A percentile compares a stretch with the other conserved stretches of the same genome.
phyloP scores from a whole-genome alignment of 1,140 invertebrate species.

The Tetranychus cinnabarinus region DNA sequence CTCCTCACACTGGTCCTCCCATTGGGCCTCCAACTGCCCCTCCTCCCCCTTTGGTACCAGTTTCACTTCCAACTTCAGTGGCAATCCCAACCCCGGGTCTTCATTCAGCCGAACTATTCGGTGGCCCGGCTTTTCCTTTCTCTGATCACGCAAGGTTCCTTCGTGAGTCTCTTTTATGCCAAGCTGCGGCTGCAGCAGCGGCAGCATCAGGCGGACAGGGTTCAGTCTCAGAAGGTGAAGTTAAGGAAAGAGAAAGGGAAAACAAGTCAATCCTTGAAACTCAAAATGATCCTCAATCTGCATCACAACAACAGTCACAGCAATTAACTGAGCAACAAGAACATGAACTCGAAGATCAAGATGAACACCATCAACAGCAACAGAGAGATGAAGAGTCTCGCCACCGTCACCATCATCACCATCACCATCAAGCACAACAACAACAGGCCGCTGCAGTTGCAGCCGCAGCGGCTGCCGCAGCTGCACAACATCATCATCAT shows the following conservation, averaged over 20 bases:
- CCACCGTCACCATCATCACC: constrained; percentile 16
- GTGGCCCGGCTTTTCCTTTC: constrained; percentile 28
- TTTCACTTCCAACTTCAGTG: constrained; percentile 69
- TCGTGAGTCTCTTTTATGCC: constrained; percentile 1
- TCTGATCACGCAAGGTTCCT: constrained; percentile 13
- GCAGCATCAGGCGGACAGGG: background rate
- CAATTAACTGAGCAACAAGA: background rate
- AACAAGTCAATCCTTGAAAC: background rate
- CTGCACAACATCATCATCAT: constrained; percentile 18
- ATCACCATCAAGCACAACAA: constrained; percentile 19
- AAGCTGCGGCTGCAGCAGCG: constrained; percentile 12
- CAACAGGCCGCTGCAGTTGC: background rate
- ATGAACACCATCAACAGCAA: background rate
- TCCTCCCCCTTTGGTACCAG: constrained; percentile 53
- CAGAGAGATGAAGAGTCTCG: background rate
- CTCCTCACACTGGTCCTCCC: background rate
- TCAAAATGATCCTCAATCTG: no score
- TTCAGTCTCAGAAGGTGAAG: background rate
- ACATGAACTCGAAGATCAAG: background rate
- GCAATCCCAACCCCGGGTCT: constrained; percentile 86
- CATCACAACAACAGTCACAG: background rate
- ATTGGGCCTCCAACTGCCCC: constrained; percentile 1
- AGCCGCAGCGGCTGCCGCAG: constrained; percentile 12
- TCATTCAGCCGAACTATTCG: constrained; percentile 77
- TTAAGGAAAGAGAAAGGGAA: no score